Base-by-base conservation (phyloP, 1,140 invertebrate species). In the Lucilia cuprina region DNA sequence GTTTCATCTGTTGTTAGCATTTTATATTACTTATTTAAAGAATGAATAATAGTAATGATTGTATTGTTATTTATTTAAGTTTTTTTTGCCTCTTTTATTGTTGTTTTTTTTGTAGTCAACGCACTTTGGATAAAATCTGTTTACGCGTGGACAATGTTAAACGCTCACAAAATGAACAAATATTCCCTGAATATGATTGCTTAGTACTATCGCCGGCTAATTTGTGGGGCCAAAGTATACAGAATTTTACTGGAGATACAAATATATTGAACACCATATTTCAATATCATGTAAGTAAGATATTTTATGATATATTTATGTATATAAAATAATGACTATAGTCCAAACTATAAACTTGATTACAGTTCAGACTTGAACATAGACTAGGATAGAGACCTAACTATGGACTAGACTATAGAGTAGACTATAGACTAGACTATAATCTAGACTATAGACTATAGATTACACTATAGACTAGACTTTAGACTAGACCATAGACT, bases 201-300 rank as follows among this genome's bases (percentile, higher is more conserved):
- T 92, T 99, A 0, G 91, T 98, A n/a, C 90, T 99, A 0, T 99
- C 98, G 4, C 98, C 98, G 0, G 97, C 97, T 0, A 98, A 98
- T 92, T 93, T 99, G 35, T 99, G 98, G 98, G 94, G 96, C 84
- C 95, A 96, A 88, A 96, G 97, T 91, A 92, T 94, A 8, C 94
- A 95, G 86, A 92, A 94, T 35, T 97, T 96, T 88, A 93, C 94
- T 55, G 92, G 94, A 84, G 96, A 98, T 90, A 93, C 93, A 17
- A 95, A 96, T 88, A 94, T 97, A 85, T 92, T 97, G 74, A 94
- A 93, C 82, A 97, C 96, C 2, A 94, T 97, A 84, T 96, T 96
- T 90, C 95, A 94, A 86, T 95, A 97, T 92, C 95, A 96, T 93
- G 95, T 96, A 93, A 92, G 89, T 90, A 77, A 82, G 86, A n/a